Evolutionary conservation across 2,888 invertebrate genomes (phyloP), one percentile per base, ranked within the genome.

Genomic region (Clepsis dumicolana): DNA sequence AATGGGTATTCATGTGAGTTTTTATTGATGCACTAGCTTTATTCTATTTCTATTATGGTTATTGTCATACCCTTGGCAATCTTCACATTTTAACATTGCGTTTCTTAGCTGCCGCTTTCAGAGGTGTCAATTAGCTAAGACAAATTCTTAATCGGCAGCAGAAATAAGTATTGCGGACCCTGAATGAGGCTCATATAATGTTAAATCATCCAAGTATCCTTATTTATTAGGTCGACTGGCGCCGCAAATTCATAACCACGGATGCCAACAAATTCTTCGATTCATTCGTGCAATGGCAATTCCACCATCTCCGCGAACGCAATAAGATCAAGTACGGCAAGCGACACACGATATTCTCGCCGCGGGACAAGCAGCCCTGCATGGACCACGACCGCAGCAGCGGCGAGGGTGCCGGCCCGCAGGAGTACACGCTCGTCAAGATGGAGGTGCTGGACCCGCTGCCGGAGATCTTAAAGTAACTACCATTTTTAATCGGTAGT

Each of bases 351-450:
- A 97, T 99, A 74, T 99, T 95, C 89, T 99, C 99, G 0, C 98
- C 99, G 0, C 96, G 97, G 80, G 99, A 99, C 90, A 97, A 97
- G 8, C 99, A 99, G 86, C 99, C 99, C 0, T 99, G 99, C 85
- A 99, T 99, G 99, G 99, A 99, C 88, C 99, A 99, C 85, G 99
- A 99, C 88, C 95, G 99, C 77, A 96, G 98, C 48, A 94, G 96
- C 1, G 99, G 99, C 0, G 99, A 99, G 93, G 99, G 99, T 56
- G 99, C 99, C 4, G 99, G 98, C 0, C 98, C 99, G 0, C 99
- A 99, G 88, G 99, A 99, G 88, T 99, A 99, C 83, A 99, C 99
- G 1, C 94, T 99, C 0, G 95, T 99, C 70, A 99, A 99, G 93
- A 96, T 99, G 96, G 96, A 96, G 87, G 89, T 98, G 4, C 80